Percentiles rank a stretch among this genome's conserved stretches.
Evolutionary conservation across 2,113 vertebrate species (phyloP).

Genomic region (Bos javanicus): DNA sequence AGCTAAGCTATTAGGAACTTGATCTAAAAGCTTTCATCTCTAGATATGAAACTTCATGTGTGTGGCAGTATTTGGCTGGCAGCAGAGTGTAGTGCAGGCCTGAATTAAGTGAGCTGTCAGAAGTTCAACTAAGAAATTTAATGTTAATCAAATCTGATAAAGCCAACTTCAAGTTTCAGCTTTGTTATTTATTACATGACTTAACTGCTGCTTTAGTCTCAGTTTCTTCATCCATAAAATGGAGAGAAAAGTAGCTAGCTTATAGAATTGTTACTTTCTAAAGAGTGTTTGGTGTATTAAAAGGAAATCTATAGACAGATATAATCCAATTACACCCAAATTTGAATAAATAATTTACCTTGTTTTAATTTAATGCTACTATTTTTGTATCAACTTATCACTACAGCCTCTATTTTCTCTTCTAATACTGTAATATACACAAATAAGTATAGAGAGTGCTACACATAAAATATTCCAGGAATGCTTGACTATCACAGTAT

Average conservation of each 20-base stretch:
- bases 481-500: not conserved
- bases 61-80: not conserved
- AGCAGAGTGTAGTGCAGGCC: fast-evolving
- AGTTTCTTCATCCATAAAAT: not conserved
- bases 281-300: not conserved
- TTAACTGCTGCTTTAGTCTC: not conserved
- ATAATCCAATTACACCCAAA: not conserved
- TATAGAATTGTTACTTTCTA: not conserved
- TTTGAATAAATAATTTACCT: not conserved
- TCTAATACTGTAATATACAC: not conserved
- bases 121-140: not conserved
- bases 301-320: not conserved
- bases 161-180: not conserved
- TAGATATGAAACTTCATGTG: not conserved
- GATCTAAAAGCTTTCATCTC: not conserved
- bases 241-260: not conserved
- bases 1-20: not conserved
- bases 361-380: not conserved
- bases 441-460: not conserved
- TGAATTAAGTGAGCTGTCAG: not conserved
- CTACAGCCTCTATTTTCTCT: not conserved
- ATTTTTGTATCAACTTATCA: not conserved
- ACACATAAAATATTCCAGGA: not conserved
- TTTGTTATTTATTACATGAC: not conserved
- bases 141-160: not conserved